Percentiles rank a stretch among this genome's conserved stretches.
Evolutionary conservation across 2,888 invertebrate species (phyloP).

Genomic region (Esperia sulphurella): DNA sequence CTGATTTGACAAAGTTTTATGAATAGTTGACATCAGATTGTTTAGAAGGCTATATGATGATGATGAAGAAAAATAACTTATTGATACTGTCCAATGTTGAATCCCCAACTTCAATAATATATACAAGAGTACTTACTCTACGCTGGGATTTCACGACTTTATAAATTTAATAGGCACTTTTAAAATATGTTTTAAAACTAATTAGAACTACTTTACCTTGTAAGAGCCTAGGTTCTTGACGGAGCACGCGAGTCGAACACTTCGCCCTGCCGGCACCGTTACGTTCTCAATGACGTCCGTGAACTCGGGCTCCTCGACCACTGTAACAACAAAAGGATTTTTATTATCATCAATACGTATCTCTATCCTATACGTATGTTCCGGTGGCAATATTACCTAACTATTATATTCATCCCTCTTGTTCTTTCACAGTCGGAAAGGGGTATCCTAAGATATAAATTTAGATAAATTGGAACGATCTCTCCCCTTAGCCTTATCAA

Average conservation of each 20-base stretch:
- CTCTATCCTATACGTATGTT: not conserved
- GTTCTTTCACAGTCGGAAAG: constrained; percentile 10
- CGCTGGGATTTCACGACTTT: too few relatives aligned
- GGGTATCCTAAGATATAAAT: constrained; percentile 42
- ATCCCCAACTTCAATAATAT: too few relatives aligned
- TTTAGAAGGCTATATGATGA: too few relatives aligned
- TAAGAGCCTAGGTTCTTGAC: constrained; percentile 94
- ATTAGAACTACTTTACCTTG: too few relatives aligned
- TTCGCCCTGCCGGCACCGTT: constrained; percentile 93
- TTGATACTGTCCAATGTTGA: too few relatives aligned
- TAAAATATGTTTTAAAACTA: too few relatives aligned
- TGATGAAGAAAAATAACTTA: too few relatives aligned
- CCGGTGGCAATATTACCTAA: not conserved
- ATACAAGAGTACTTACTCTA: too few relatives aligned
- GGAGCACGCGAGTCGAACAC: constrained; percentile 92
- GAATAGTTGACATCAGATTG: too few relatives aligned
- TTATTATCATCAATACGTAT: not conserved
- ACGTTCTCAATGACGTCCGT: constrained; percentile 94
- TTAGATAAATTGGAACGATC: constrained; percentile 52
- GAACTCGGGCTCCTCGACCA: constrained; percentile 92
- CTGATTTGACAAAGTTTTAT: too few relatives aligned
- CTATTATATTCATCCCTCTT: constrained; percentile 5
- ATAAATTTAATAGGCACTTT: too few relatives aligned
- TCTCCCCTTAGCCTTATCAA: constrained; percentile 45
- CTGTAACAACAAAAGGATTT: constrained; percentile 74